Conservation (phyloP, 2,797 vertebrate species). For the Pseudotriccus pelzelni region DNA sequence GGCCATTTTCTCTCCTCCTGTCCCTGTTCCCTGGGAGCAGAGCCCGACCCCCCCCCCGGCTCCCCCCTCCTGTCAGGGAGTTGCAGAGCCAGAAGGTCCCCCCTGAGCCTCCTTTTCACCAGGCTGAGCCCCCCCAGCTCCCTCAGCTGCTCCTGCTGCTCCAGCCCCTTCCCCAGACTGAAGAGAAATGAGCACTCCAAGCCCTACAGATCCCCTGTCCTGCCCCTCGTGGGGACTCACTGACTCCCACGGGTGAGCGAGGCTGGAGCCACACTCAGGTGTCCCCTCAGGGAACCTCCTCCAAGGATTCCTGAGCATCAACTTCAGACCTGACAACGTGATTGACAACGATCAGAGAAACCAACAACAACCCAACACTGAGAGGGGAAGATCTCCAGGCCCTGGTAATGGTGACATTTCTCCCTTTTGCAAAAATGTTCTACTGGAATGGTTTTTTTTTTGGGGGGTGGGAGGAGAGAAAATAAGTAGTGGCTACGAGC, state of each 20-base stretch:
- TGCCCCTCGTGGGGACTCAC: background rate
- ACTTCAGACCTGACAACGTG: rapidly evolving
- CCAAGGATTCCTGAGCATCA: background rate
- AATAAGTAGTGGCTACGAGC: background rate
- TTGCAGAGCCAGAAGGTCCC: background rate
- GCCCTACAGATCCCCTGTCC: background rate
- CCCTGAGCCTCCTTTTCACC: background rate
- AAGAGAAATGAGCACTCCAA: too few species aligned
- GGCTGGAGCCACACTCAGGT: background rate
- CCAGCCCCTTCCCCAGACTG: background rate
- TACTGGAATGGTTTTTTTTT: too few species aligned
- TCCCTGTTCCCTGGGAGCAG: background rate
- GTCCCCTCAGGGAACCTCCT: background rate
- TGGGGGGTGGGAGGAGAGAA: background rate
- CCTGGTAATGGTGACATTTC: background rate
- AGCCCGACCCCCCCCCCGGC: background rate
- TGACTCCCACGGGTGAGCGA: background rate
- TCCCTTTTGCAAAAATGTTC: too few species aligned
- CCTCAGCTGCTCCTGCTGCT: background rate
- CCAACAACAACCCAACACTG: too few species aligned
- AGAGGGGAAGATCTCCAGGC: background rate
- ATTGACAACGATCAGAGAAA: background rate
- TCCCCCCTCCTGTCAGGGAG: background rate
- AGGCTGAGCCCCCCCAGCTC: background rate
- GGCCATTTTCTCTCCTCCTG: background rate